Evolutionary conservation across 2,113 vertebrate genomes (phyloP).

Genomic region (Odocoileus virginianus): DNA sequence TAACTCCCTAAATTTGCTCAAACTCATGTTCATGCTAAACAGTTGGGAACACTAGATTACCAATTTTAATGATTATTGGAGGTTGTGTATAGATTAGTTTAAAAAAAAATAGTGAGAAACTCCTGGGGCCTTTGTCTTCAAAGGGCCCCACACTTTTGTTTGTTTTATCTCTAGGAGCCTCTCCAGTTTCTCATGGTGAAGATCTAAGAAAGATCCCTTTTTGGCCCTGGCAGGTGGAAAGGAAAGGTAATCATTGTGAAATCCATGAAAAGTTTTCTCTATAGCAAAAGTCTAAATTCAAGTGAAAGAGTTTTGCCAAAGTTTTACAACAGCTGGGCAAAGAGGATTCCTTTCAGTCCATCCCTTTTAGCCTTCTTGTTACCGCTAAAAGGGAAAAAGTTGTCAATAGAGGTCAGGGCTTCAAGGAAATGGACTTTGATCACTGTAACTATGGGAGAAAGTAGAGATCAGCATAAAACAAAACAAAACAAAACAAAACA

Average conservation of each 20-base stretch:
- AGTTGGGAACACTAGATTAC: neutral
- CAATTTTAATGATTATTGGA: neutral
- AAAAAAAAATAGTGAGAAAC: neutral
- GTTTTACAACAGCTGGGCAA: neutral
- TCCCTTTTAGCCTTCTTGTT: neutral
- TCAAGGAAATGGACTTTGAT: neutral
- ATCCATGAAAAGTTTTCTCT: neutral
- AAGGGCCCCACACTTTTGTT: rapidly evolving
- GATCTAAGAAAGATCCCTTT: neutral
- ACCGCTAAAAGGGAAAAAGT: neutral
- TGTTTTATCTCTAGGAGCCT: neutral
- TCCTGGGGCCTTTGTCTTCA: neutral
- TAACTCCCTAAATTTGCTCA: neutral
- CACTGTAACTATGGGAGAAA: no score
- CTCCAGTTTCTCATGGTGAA: neutral
- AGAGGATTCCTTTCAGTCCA: neutral
- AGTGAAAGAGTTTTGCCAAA: neutral
- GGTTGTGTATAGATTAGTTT: neutral
- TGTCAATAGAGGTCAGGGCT: no score
- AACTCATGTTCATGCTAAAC: neutral
- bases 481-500: neutral
- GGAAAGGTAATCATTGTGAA: neutral
- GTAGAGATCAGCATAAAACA: neutral
- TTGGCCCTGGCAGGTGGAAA: neutral
- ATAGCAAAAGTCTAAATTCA: neutral